phyloP scores from a whole-genome alignment of 2,797 vertebrate genomes.

The Gastrophryne carolinensis region DNA sequence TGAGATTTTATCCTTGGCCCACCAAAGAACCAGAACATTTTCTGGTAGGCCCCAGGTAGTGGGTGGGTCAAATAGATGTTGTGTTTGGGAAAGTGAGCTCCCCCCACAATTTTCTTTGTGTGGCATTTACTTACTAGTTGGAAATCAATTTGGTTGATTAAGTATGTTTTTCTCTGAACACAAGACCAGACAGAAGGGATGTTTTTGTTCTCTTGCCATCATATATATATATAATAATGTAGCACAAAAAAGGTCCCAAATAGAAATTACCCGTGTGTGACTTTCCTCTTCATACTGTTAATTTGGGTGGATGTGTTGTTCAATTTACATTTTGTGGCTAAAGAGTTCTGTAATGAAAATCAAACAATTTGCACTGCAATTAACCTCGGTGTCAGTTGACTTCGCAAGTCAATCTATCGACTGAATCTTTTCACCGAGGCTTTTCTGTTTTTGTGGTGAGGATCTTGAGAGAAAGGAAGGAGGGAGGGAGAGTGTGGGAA shows the following conservation, averaged over 20 bases:
- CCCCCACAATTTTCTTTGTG: no score
- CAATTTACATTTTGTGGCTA: constrained; percentile 36
- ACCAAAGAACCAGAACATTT: no score
- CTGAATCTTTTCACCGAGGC: background rate
- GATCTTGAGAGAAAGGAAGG: background rate
- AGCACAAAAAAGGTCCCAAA: no score
- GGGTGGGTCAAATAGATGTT: no score
- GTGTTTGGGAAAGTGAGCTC: no score
- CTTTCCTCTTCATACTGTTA: background rate
- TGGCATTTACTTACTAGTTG: no score
- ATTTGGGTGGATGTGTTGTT: background rate
- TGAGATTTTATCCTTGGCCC: no score
- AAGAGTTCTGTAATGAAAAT: constrained; percentile 42
- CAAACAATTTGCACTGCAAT: constrained; percentile 42
- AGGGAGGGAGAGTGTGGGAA: background rate
- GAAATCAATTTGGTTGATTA: no score
- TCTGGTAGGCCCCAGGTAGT: no score
- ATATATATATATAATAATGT: no score
- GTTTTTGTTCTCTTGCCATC: background rate
- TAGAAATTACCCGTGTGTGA: background rate
- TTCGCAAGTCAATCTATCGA: constrained; percentile 24
- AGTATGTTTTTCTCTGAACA: no score
- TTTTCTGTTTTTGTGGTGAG: background rate
- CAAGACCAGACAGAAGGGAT: no score
- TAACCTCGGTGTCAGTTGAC: constrained; percentile 36